phyloP scores from a whole-genome alignment of 2,888 invertebrate species.

The Smittia aterrima region DNA sequence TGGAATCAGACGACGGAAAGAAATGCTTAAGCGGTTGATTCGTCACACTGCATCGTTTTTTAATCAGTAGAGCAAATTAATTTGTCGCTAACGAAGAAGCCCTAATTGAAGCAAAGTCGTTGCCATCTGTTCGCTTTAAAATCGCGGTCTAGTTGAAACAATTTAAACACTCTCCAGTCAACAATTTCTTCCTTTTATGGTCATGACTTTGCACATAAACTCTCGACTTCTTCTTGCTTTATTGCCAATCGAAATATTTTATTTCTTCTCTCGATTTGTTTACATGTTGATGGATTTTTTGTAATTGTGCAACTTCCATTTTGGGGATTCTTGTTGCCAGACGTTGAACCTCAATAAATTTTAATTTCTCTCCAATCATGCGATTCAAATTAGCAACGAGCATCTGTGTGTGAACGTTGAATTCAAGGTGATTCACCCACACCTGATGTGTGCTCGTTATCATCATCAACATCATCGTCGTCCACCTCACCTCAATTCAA shows the following conservation, averaged over 20 bases:
- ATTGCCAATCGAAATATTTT: background rate
- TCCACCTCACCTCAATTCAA: background rate
- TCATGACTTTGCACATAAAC: background rate
- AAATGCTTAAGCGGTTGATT: background rate
- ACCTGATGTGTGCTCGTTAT: background rate
- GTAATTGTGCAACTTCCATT: background rate
- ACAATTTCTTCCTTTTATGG: conserved; percentile 18
- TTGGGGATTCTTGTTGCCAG: background rate
- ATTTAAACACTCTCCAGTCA: background rate
- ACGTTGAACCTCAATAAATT: too few relatives aligned
- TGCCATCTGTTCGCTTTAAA: background rate
- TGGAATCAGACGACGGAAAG: background rate
- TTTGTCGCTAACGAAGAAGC: too few relatives aligned
- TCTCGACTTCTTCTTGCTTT: conserved; percentile 4
- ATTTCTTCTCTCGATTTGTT: background rate
- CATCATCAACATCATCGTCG: background rate
- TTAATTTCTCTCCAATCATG: background rate
- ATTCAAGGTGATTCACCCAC: background rate
- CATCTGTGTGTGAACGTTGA: background rate
- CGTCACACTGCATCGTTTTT: background rate
- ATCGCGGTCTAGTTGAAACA: background rate
- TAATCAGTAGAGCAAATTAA: too few relatives aligned
- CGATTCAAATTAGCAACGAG: background rate
- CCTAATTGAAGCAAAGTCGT: background rate
- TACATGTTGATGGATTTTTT: background rate